Base-by-base conservation (phyloP, 2,888 invertebrate genomes). In the Xestobium rufovillosum region DNA sequence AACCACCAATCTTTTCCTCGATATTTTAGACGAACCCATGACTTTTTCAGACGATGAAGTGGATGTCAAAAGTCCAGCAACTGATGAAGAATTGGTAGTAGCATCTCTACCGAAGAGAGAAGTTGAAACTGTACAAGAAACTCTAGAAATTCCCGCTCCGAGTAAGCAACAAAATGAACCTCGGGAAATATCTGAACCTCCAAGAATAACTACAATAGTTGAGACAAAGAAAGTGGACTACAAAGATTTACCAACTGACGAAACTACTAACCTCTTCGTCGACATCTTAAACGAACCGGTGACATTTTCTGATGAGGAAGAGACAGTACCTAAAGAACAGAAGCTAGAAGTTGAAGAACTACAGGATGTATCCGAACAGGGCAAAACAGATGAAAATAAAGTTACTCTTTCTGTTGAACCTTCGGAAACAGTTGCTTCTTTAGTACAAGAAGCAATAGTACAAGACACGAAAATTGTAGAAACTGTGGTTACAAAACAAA, bases 261-360 rank as follows among this genome's bases (percentile, higher is more conserved):
- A 59, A 14, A 47, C 59, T 0, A 45, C 57, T 13, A 56, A 48
- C 29, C 41, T 53, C 2, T 64, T 64, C 56, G 57, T 67, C 55
- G 49, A 50, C 32, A 35, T 64, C 55, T 57, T 68, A 56, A 50
- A 53, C 38, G 47, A 53, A 41, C 49, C 52, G 25, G 39, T 50
- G 26, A 41, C 41, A 11, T 40, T 54, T n/a, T 53, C 51, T 28
- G 52, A 57, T 36, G 53, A 52, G 4, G 52, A 55, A 38, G 41
- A 19, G 25, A 26, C 3, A 28, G 23, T 17, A 9, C 8, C 4
- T 3, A 13, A 2, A 13, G 10, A 3, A 27, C 8, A 4, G 4
- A 11, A 29, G 4, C 10, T 14, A 30, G 25, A 31, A 36, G 6
- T 10, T 10, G 14, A 31, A 31, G 4, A 11, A 15, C 13, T 14